These are phyloP conservation scores for Oreochromis niloticus DNA, from an alignment of 2,113 vertebrate genomes.

Conservation along the genomic window DNA sequence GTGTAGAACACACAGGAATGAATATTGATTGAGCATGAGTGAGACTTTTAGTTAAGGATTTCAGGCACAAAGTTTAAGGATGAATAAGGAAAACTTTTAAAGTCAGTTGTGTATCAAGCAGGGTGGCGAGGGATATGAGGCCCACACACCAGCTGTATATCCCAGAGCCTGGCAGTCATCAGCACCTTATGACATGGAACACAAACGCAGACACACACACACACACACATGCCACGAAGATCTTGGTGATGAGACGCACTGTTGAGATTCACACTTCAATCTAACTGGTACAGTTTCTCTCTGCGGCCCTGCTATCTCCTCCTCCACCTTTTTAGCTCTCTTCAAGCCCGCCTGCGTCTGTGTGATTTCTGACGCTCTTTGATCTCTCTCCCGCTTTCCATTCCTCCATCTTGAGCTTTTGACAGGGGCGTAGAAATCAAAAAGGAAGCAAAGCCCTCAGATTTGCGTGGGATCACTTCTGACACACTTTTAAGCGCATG, in stretches of 20 bases:
- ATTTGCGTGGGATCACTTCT: conserved; percentile 3
- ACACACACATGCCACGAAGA: conserved; percentile 14
- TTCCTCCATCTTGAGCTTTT: conserved; percentile 32
- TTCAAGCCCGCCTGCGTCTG: conserved; percentile 6
- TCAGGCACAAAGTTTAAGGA: not conserved
- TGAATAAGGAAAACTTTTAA: not conserved
- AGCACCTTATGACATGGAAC: conserved; percentile 33
- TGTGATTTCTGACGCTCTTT: conserved; percentile 49
- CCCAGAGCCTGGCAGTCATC: not conserved
- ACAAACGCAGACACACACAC: not conserved
- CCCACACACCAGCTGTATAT: conserved; percentile 56
- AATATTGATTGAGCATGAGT: conserved; percentile 2
- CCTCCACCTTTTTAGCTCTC: conserved; percentile 54
- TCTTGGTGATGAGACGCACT: conserved; percentile 44
- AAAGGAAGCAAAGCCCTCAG: conserved; percentile 19
- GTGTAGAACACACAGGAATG: conserved; percentile 4
- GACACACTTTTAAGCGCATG: not conserved
- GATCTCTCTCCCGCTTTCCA: conserved; percentile 28
- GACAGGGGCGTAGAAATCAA: conserved; percentile 35
- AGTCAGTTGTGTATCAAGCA: conserved; percentile 5
- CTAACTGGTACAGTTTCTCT: conserved; percentile 21
- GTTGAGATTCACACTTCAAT: conserved; percentile 58
- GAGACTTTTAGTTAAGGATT: not conserved
- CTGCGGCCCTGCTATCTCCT: conserved; percentile 25
- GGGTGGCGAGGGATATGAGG: conserved; percentile 4